Evolutionary conservation across 1,140 invertebrate species (phyloP).

Genomic region (Lepidurus packardi): DNA sequence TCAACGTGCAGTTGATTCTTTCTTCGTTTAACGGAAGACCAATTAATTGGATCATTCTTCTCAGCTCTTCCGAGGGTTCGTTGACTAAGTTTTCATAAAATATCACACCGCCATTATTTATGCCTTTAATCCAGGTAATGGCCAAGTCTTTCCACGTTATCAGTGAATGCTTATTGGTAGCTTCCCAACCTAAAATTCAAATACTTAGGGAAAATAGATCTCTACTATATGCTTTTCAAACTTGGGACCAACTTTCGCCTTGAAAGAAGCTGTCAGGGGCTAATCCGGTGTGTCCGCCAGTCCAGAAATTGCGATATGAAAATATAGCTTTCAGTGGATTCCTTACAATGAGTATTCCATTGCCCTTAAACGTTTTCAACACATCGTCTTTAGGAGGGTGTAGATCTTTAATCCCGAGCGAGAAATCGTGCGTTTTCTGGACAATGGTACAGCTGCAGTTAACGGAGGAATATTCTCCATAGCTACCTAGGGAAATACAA

Average conservation of each 20-base stretch:
- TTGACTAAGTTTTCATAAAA: conserved; percentile 38
- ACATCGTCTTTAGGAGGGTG: background rate
- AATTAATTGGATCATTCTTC: conserved; percentile 34
- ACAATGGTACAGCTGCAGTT: conserved; percentile 42
- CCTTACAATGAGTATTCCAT: conserved; percentile 4
- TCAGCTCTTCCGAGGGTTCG: conserved; percentile 35
- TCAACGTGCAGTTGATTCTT: conserved; percentile 36
- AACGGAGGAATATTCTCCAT: conserved; percentile 41
- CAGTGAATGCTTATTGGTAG: conserved; percentile 30
- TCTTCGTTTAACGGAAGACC: conserved; percentile 31
- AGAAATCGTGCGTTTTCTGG: conserved; percentile 42
- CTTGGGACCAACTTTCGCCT: conserved; percentile 40
- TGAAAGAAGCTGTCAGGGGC: background rate
- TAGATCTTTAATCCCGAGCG: background rate
- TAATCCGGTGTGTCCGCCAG: background rate
- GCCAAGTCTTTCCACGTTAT: conserved; percentile 33
- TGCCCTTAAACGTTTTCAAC: background rate
- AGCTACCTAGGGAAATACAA: conserved; percentile 39
- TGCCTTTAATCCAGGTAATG: conserved; percentile 31
- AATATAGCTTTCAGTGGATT: conserved; percentile 13
- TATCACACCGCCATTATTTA: conserved; percentile 33
- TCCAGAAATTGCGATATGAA: conserved; percentile 18
- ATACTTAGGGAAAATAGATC: conserved; percentile 5
- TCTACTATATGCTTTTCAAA: conserved; percentile 32
- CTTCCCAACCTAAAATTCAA: conserved; percentile 37